These are phyloP conservation scores for Sinocyclocheilus anshuiensis DNA, from an alignment of 2,113 vertebrate species.

Conservation along the genomic window DNA sequence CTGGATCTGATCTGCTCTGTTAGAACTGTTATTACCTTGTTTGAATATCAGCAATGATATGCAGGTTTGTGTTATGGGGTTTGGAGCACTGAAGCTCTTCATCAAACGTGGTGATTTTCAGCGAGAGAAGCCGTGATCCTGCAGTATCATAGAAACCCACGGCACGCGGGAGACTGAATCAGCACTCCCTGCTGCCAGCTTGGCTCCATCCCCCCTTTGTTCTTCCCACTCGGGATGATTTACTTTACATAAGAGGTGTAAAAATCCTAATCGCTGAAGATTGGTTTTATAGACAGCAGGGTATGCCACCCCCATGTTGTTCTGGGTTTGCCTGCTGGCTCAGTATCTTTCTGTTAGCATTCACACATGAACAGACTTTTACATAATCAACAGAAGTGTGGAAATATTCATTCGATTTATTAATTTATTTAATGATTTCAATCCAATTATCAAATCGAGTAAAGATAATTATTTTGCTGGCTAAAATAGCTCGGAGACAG, in stretches of 20 bases:
- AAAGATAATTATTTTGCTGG: constrained; percentile 11
- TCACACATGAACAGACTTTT: constrained; percentile 46
- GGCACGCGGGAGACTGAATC: constrained; percentile 38
- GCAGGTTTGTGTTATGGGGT: constrained; percentile 34
- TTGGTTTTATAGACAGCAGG: constrained; percentile 26
- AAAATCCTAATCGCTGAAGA: constrained; percentile 27
- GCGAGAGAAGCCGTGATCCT: not conserved
- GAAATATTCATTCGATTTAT: constrained; percentile 21
- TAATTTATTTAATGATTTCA: constrained; percentile 10
- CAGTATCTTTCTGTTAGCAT: not conserved
- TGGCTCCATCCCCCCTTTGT: not conserved
- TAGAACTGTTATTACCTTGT: constrained; percentile 6
- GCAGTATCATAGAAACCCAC: constrained; percentile 32
- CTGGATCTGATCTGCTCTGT: constrained; percentile 8
- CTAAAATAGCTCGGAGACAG: constrained; percentile 2
- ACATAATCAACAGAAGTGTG: constrained; percentile 44
- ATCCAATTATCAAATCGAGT: constrained; percentile 2
- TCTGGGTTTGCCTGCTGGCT: constrained; percentile 36
- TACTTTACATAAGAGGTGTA: constrained; percentile 33
- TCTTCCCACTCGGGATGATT: constrained; percentile 24
- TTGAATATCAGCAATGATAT: constrained; percentile 41
- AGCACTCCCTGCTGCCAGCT: constrained; percentile 29
- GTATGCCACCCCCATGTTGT: constrained; percentile 31
- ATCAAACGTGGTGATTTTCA: not conserved
- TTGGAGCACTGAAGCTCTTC: not conserved